Percentiles rank a stretch among this genome's conserved stretches.
Conservation (phyloP, 1,140 invertebrate species). For the Drosophila elegans region DNA sequence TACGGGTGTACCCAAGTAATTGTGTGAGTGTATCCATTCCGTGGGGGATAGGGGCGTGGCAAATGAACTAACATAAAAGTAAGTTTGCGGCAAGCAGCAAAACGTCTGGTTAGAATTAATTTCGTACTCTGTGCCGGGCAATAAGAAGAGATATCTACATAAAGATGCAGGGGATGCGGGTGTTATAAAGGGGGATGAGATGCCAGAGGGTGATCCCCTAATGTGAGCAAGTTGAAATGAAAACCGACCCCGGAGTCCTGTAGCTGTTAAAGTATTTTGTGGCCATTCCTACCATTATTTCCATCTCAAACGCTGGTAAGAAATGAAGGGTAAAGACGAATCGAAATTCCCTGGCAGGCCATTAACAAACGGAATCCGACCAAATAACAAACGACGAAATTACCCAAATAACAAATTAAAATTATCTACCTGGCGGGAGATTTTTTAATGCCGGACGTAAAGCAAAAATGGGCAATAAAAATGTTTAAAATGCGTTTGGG, state of each 20-base stretch:
- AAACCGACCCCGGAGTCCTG: slow-evolving; percentile 30
- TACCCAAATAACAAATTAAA: slow-evolving; percentile 42
- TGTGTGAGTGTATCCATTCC: slow-evolving; percentile 22
- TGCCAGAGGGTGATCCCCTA: slow-evolving; percentile 19
- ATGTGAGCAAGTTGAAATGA: slow-evolving; percentile 53
- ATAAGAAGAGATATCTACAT: background rate
- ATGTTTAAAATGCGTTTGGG: slow-evolving; percentile 36
- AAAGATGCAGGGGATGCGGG: slow-evolving; percentile 9
- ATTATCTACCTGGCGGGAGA: slow-evolving; percentile 32
- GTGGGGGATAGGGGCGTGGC: slow-evolving; percentile 51
- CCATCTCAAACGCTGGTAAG: background rate
- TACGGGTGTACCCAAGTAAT: slow-evolving; percentile 21
- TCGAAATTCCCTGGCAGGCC: slow-evolving; percentile 23
- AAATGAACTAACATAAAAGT: slow-evolving; percentile 74
- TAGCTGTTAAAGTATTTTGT: slow-evolving; percentile 35
- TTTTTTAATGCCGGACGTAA: slow-evolving; percentile 27
- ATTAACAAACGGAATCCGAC: slow-evolving; percentile 21
- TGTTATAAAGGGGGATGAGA: background rate
- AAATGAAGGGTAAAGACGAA: slow-evolving; percentile 24
- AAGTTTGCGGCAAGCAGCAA: slow-evolving; percentile 76
- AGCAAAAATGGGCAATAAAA: slow-evolving; percentile 41
- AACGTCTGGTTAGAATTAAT: slow-evolving; percentile 77
- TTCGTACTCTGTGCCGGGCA: slow-evolving; percentile 51
- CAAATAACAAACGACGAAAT: slow-evolving; percentile 25
- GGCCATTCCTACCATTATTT: background rate